Conservation (phyloP, 1,140 invertebrate species). For the Achroia grisella region DNA sequence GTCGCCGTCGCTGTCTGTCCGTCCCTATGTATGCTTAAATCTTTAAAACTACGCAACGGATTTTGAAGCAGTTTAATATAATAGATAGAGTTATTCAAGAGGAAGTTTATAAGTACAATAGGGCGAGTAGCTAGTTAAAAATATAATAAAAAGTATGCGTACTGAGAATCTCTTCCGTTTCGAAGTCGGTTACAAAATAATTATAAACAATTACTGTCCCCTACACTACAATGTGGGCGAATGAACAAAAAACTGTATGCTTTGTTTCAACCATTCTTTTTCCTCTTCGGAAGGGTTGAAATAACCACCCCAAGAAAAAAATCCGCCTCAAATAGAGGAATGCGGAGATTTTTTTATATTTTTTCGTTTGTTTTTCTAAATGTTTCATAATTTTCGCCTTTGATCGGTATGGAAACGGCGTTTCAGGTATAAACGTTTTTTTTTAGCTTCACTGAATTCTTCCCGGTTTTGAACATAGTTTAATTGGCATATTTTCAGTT, state of each 20-base stretch:
- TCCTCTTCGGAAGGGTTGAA: constrained; percentile 23
- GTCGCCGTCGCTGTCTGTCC: too few species aligned
- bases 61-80: too few species aligned
- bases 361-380: constrained; percentile 34
- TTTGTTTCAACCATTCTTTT: constrained; percentile 12
- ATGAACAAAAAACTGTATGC: constrained; percentile 8
- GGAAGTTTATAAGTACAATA: too few species aligned
- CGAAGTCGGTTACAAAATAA: not conserved
- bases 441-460: not conserved
- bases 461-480: not conserved
- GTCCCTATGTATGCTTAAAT: too few species aligned
- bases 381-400: constrained; percentile 41
- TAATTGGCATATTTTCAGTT: constrained; percentile 1
- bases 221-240: not conserved
- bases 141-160: too few species aligned
- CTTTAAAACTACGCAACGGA: too few species aligned
- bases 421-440: too few species aligned
- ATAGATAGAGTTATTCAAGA: too few species aligned
- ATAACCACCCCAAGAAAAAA: constrained; percentile 31
- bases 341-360: constrained; percentile 22
- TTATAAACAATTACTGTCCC: not conserved
- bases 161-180: not conserved
- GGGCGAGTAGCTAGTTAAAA: too few species aligned
- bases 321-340: constrained; percentile 27
- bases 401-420: constrained; percentile 22